Evolutionary conservation across 2,113 vertebrate genomes (phyloP), one percentile per base, ranked within the genome.

Genomic region (Pristiophorus japonicus): DNA sequence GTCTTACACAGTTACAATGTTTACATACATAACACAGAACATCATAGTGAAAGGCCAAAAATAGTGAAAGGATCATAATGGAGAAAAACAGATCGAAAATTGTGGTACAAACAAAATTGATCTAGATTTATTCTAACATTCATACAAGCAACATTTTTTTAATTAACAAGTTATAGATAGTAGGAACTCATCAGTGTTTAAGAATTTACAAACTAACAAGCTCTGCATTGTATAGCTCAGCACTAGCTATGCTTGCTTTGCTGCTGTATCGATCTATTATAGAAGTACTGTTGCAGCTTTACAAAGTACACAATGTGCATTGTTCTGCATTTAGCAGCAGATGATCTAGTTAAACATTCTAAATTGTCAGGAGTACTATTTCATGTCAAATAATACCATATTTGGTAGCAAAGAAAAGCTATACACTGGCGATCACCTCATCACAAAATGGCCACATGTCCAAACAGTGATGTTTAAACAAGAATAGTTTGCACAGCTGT

Each of bases 401-500:
- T 94, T 70, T 94, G 93, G 63, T 73, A 47, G 66, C 66, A 70
- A 94, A 94, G 34, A 34, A 34, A 94, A 70, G 22, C 42, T 65
- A 0, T 20, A 93, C 42, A 85, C 81, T 85, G 42, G 81, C 24
- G 81, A 85, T 85, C 81, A 85, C 42, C 81, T 85, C 81, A 85
- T 4, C 20, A 66, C 93, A 94, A 70, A 94, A 94, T 94, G 93
- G 65, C 24, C 42, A 59, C 42, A 73, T 94, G 91, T 94, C 93
- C 93, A 70, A 94, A 94, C 42, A 70, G 6, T 94, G 66, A 94
- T 70, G 34, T 94, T 94, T 94, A 94, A 94, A 70, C 93, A 94
- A 30, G 88, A 91, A 51, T 47, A 70, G 93, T 94, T 94, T 94
- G 66, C 93, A 94, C 93, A 94, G 93, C 93, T 94, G 93, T 94